phyloP scores from a whole-genome alignment of 2,888 invertebrate genomes.

The Gandaritis pyraliata region DNA sequence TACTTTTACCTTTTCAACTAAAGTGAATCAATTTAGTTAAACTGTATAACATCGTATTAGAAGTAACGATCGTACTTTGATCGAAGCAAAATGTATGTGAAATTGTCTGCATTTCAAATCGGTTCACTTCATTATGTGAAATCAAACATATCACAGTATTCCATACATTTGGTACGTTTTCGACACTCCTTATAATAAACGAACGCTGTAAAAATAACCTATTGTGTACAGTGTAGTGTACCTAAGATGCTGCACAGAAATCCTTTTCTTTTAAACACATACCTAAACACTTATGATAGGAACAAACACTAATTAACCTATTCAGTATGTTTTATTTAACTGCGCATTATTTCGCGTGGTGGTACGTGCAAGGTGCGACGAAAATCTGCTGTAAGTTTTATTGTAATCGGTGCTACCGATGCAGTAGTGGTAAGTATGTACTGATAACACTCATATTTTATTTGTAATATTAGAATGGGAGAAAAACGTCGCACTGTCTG shows the following conservation, averaged over 20 bases:
- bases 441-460: too few relatives aligned
- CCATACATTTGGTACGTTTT: constrained; percentile 51
- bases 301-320: constrained; percentile 3
- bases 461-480: neutral
- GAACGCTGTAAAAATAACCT: constrained; percentile 19
- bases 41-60: too few relatives aligned
- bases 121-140: constrained; percentile 26
- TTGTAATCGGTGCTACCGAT: too few relatives aligned
- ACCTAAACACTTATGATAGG: constrained; percentile 4
- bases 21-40: too few relatives aligned
- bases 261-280: constrained; percentile 12
- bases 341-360: too few relatives aligned
- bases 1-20: too few relatives aligned
- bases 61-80: too few relatives aligned
- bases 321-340: too few relatives aligned
- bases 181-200: constrained; percentile 37
- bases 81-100: neutral
- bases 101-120: neutral
- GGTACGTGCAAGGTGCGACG: too few relatives aligned
- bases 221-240: too few relatives aligned
- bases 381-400: too few relatives aligned
- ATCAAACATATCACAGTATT: constrained; percentile 64
- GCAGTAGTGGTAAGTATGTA: too few relatives aligned
- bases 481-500: neutral
- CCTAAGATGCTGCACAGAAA: constrained; percentile 22